Evolutionary conservation across 2,888 invertebrate genomes (phyloP).

Genomic region (Icerya purchasi): DNA sequence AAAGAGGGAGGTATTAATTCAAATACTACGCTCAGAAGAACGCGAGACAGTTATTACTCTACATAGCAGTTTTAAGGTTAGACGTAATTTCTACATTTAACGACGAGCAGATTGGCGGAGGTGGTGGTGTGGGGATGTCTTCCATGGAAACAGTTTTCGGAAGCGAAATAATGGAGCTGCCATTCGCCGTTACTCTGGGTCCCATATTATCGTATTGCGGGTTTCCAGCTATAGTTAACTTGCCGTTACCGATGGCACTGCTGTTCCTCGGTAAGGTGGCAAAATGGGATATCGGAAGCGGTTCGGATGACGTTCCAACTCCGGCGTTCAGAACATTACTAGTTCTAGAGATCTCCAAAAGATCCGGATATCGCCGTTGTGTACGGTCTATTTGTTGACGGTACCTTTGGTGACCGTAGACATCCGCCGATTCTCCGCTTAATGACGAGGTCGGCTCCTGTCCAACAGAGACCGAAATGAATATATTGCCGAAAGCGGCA

Average conservation of each 20-base stretch:
- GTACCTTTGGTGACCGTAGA: constrained; percentile 32
- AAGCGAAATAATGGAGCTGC: constrained; percentile 65
- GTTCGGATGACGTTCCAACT: constrained; percentile 23
- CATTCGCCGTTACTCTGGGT: constrained; percentile 67
- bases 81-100: constrained; percentile 11
- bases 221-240: neutral
- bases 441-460: constrained; percentile 47
- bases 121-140: constrained; percentile 30
- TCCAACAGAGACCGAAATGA: constrained; percentile 57
- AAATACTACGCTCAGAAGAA: no score
- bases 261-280: constrained; percentile 30
- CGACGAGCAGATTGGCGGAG: constrained; percentile 31
- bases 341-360: constrained; percentile 17
- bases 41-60: no score
- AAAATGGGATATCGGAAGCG: constrained; percentile 22
- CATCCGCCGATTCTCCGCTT: constrained; percentile 33
- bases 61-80: no score
- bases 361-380: constrained; percentile 6
- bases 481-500: constrained; percentile 49
- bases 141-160: constrained; percentile 32
- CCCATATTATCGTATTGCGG: constrained; percentile 64
- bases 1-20: no score
- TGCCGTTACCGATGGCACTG: neutral
- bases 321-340: constrained; percentile 17
- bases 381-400: constrained; percentile 24